These are phyloP conservation scores for Phalacrocorax pelagicus DNA, from an alignment of 2,113 vertebrate species.

Conservation along the genomic window DNA sequence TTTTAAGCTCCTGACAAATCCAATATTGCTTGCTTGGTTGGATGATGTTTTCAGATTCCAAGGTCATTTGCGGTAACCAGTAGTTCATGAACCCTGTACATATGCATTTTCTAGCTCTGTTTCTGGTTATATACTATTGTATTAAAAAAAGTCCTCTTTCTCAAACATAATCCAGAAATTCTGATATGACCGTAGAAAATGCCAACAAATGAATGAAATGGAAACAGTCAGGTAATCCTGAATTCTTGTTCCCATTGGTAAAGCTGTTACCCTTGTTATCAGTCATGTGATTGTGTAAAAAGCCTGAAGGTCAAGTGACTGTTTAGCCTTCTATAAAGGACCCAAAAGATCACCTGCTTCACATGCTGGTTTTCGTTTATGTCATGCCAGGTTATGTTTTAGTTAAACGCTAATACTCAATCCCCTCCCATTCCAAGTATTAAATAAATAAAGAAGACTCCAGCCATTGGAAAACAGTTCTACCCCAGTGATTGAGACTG, in stretches of 20 bases:
- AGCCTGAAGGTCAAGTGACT: background rate
- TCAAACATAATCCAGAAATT: background rate
- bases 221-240: background rate
- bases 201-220: background rate
- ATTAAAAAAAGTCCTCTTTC: background rate
- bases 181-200: background rate
- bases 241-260: background rate
- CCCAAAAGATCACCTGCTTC: background rate
- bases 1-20: constrained; percentile 55
- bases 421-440: background rate
- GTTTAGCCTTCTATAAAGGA: background rate
- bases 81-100: constrained; percentile 15
- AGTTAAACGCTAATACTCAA: background rate
- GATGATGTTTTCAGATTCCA: constrained; percentile 50
- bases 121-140: background rate
- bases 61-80: constrained; percentile 28
- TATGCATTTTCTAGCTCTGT: background rate
- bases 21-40: constrained; percentile 38
- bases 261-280: background rate
- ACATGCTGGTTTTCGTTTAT: background rate
- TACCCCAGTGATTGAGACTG: background rate
- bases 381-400: background rate
- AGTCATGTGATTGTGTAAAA: background rate
- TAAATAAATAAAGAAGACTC: background rate
- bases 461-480: background rate